Evolutionary conservation across 2,113 vertebrate species (phyloP).

Genomic region (Pelmatolapia mariae): DNA sequence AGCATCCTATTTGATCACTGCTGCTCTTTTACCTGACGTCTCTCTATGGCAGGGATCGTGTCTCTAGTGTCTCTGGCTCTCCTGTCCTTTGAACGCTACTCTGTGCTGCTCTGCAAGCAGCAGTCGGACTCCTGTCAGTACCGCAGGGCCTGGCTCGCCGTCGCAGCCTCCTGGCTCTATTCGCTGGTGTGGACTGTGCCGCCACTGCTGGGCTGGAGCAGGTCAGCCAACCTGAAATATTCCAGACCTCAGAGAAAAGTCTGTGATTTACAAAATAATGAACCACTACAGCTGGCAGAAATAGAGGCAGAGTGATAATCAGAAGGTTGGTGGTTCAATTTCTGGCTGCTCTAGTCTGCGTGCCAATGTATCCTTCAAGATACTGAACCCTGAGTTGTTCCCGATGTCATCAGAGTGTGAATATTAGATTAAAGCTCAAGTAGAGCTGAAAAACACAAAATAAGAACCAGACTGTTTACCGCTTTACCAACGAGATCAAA

Average conservation of each 20-base stretch:
- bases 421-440: not conserved
- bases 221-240: conserved; percentile 6
- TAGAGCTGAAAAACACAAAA: not conserved
- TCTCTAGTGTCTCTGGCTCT: conserved; percentile 51
- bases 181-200: conserved; percentile 47
- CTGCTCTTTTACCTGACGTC: not conserved
- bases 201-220: conserved; percentile 52
- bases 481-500: not conserved
- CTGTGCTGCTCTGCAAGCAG: not conserved
- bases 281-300: not conserved
- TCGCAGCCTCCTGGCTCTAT: conserved; percentile 41
- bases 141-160: conserved; percentile 8
- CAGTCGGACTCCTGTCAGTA: conserved; percentile 5
- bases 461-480: not conserved
- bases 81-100: conserved; percentile 36
- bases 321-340: not conserved
- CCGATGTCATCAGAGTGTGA: not conserved
- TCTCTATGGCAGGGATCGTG: conserved; percentile 11
- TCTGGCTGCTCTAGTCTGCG: not conserved
- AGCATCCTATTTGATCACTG: not conserved
- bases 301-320: not conserved
- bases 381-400: not conserved
- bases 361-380: not conserved
- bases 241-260: not conserved
- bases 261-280: not conserved